Percentiles rank a stretch among this genome's conserved stretches.
Evolutionary conservation across 2,113 vertebrate species (phyloP).

Genomic region (Hystrix brachyura): DNA sequence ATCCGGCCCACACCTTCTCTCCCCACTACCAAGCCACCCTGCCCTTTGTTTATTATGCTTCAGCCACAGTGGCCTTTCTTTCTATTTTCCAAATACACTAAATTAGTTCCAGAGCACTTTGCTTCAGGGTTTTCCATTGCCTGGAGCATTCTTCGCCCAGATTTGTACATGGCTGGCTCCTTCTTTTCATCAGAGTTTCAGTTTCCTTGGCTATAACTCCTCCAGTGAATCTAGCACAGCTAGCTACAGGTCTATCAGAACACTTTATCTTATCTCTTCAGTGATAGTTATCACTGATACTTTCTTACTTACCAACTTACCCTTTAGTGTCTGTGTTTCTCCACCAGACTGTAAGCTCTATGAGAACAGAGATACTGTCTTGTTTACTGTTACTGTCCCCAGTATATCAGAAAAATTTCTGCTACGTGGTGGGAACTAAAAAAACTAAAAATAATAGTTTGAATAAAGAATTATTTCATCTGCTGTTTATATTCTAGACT

Average conservation of each 20-base stretch:
- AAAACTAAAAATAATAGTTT: neutral
- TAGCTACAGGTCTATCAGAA: neutral
- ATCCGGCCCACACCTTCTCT: neutral
- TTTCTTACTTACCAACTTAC: neutral
- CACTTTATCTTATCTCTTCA: neutral
- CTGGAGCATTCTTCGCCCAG: neutral
- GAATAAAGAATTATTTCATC: slow-evolving; percentile 9
- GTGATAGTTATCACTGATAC: neutral
- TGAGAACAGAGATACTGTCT: neutral
- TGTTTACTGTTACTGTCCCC: neutral
- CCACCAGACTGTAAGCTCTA: neutral
- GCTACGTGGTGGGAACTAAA: neutral
- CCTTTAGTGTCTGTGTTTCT: neutral
- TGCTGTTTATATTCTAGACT: neutral
- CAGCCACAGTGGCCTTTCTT: neutral
- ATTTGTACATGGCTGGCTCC: neutral
- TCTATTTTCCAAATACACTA: neutral
- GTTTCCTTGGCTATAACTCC: neutral
- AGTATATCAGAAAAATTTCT: neutral
- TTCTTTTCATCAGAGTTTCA: neutral
- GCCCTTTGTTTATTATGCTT: neutral
- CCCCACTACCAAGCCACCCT: neutral
- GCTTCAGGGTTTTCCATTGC: neutral
- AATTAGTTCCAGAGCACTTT: slow-evolving; percentile 17
- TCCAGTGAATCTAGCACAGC: neutral